Conservation (phyloP, 2,888 invertebrate species). For the Hartigia nigra region DNA sequence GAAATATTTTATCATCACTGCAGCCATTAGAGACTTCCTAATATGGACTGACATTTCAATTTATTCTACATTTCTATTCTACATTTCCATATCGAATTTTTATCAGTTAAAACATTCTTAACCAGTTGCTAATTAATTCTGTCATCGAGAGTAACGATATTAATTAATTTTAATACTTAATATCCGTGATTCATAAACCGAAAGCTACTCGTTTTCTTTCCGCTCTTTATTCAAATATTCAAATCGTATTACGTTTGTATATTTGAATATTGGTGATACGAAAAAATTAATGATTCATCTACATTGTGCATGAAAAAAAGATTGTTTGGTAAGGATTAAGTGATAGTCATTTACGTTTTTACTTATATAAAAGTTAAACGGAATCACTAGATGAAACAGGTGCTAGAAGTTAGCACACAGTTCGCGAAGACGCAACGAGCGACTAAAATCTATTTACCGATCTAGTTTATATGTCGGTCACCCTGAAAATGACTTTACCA, state of each 20-base stretch:
- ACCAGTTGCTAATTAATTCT: neutral
- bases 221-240: neutral
- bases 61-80: neutral
- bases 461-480: neutral
- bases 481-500: neutral
- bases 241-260: too few relatives aligned
- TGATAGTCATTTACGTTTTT: neutral
- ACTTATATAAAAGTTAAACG: neutral
- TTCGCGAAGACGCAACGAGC: too few relatives aligned
- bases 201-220: neutral
- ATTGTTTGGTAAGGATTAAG: neutral
- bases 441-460: neutral
- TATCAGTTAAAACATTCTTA: neutral
- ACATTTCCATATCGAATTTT: neutral
- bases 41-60: neutral
- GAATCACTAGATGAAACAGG: too few relatives aligned
- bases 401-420: too few relatives aligned
- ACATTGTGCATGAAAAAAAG: neutral
- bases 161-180: neutral
- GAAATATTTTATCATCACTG: neutral
- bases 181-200: neutral
- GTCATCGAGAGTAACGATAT: neutral
- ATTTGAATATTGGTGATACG: neutral
- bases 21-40: neutral
- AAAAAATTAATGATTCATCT: neutral